Base-by-base conservation (phyloP, 1,140 invertebrate species). In the Drosophila ficusphila region DNA sequence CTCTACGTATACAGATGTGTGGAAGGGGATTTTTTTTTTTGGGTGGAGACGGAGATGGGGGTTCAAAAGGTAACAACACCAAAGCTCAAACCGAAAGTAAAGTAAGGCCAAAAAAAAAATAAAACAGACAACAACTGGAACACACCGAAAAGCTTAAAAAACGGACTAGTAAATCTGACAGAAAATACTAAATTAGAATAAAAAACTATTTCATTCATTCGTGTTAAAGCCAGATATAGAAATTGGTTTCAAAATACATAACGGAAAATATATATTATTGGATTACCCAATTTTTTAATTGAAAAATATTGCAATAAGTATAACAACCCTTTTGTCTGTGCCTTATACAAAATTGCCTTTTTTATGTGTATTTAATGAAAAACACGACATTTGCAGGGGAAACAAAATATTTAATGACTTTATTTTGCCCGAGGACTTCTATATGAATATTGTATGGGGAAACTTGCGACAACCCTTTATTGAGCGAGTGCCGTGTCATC, bases 31-130 rank as follows among this genome's bases (percentile, higher is more conserved):
- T 56, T 34, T 56, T 56, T 21, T 52, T 16, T 51, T 25, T 9
- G 21, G 4, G 3, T 6, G 31, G 46, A 27, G 21, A n/a, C n/a
- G 27, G 19, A 4, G 16, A 2, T 18, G 6, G 2, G 2, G 21
- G 19, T 52, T 48, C 48, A 14, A 64, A 64, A 64, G 60, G 60
- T 64, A 64, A 60, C 57, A 64, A 64, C 60, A 39, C 54, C 29
- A 60, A 64, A 64, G 60, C 60, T 64, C 60, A 60, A 54, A 46
- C 29, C 29, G 21, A 64, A 64, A 61, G 41, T 64, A 44, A 60
- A 61, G 39, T 46, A 29, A 34, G 48, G 53, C n/a, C 14, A 44
- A 23, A 44, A 34, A 36, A 64, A 60, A 11, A 16, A 19, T 42
- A 19, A 27, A 11, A 52, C 14, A 54, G 33, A 39, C 53, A 19